Evolutionary conservation across 2,888 invertebrate genomes (phyloP).

Genomic region (Protodeltote pygarga): DNA sequence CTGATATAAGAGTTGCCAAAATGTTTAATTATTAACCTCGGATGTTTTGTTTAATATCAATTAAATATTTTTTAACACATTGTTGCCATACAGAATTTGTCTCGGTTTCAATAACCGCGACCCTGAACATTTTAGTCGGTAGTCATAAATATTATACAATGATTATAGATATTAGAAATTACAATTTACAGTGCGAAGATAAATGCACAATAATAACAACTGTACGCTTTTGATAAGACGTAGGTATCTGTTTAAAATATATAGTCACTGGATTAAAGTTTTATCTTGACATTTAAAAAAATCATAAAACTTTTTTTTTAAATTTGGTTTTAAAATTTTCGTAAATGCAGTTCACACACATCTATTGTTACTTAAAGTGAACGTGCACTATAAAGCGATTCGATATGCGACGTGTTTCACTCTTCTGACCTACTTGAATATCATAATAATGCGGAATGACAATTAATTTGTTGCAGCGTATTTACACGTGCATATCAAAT

Average conservation of each 20-base stretch:
- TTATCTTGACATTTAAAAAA: too few species aligned
- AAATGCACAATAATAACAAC: conserved; percentile 13
- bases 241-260: not conserved
- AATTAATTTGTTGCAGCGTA: conserved; percentile 9
- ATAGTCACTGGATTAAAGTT: not conserved
- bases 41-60: too few species aligned
- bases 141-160: conserved; percentile 26
- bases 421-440: conserved; percentile 4
- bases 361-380: not conserved
- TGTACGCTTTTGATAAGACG: not conserved
- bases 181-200: conserved; percentile 46
- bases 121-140: conserved; percentile 27
- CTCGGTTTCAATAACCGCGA: conserved; percentile 15
- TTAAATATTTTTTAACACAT: conserved; percentile 13
- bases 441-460: conserved; percentile 7
- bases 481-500: conserved; percentile 32
- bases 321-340: too few species aligned
- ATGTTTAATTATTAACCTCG: too few species aligned
- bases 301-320: too few species aligned
- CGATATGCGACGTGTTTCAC: conserved; percentile 32
- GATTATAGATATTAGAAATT: conserved; percentile 39
- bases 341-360: not conserved
- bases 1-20: too few species aligned
- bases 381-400: conserved; percentile 6
- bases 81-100: conserved; percentile 24